Conservation (phyloP, 2,888 invertebrate species). For the Volucella zonaria region DNA sequence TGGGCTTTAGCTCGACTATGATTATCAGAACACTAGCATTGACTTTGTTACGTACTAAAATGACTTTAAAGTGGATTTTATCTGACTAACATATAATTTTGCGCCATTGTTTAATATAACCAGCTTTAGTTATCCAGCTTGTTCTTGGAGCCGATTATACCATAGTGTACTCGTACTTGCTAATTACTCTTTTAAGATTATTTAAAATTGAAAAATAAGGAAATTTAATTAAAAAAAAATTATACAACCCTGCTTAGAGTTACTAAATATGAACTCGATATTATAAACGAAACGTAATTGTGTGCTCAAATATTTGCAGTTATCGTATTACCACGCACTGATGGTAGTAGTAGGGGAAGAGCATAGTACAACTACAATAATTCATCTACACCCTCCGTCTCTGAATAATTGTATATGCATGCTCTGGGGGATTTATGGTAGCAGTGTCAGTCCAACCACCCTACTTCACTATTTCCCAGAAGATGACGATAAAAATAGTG, state of each 20-base stretch:
- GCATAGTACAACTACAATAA: conserved; percentile 44
- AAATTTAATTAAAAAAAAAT: conserved; percentile 5
- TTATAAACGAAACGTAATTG: conserved; percentile 45
- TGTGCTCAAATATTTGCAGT: conserved; percentile 36
- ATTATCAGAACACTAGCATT: too few relatives aligned
- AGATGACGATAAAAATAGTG: conserved; percentile 51
- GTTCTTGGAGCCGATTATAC: too few relatives aligned
- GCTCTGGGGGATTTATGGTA: conserved; percentile 35
- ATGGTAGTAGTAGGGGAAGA: conserved; percentile 20
- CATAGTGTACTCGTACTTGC: too few relatives aligned
- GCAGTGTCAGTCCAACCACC: neutral
- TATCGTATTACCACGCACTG: conserved; percentile 47
- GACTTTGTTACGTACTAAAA: too few relatives aligned
- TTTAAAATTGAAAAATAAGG: conserved; percentile 38
- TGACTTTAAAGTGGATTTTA: too few relatives aligned
- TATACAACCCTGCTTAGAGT: conserved; percentile 50
- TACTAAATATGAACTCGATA: conserved; percentile 47
- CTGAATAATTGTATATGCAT: conserved; percentile 23
- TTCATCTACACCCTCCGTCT: conserved; percentile 23
- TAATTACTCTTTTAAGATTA: too few relatives aligned
- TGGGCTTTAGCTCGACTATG: too few relatives aligned
- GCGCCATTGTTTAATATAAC: too few relatives aligned
- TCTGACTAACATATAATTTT: too few relatives aligned
- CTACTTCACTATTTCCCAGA: conserved; percentile 21
- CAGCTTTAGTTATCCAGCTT: too few relatives aligned